Base-by-base conservation (phyloP, 1,140 invertebrate species). In the Cecropterus lyciades region DNA sequence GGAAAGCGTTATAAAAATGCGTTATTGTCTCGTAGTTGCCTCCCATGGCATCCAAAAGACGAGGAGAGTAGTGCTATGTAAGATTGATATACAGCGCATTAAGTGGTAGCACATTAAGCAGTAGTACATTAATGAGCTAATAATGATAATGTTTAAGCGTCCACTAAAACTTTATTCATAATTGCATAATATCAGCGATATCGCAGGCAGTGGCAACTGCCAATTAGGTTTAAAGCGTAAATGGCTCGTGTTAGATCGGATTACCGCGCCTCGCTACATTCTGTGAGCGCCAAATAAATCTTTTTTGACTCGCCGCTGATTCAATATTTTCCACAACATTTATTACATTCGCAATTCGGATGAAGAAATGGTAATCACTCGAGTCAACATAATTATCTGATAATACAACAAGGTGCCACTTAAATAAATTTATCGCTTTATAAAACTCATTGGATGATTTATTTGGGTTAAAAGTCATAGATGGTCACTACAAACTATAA, bases 211-310 rank as follows among this genome's bases (percentile, higher is more conserved):
- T 55, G 33, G 33, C 37, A 55, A 37, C 43, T 48, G 13, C 43
- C 55, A 57, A 66, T 66, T 57, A 66, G 42, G 17, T 57, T 66
- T 66, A 49, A 43, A 51, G 37, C 45, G 53, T 49, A 71, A 71
- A 71, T 64, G 59, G 55, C 40, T 71, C 52, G 65, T 64, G 52
- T 57, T 33, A 63, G 48, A 71, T 71, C 27, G 56, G 40, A 71
- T 71, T 67, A 59, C 8, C 40, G 33, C 59, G 59, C 59, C 24
- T 55, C 59, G 55, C 53, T 71, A 57, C 33, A 24, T 51, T 45
- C 48, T 56, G 53, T 71, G 67, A 52, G 62, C 59, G 59, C 53
- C 49, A 56, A 68, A 63, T 64, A 64, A 64, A 65, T 64, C 51
- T 16, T 48, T 65, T 65, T 46, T 65, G 51, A 48, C 52, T 27